Percentiles rank a stretch among this genome's conserved stretches.
These are phyloP conservation scores for Cotesia glomerata DNA, from an alignment of 1,140 invertebrate species.

Conservation along the genomic window DNA sequence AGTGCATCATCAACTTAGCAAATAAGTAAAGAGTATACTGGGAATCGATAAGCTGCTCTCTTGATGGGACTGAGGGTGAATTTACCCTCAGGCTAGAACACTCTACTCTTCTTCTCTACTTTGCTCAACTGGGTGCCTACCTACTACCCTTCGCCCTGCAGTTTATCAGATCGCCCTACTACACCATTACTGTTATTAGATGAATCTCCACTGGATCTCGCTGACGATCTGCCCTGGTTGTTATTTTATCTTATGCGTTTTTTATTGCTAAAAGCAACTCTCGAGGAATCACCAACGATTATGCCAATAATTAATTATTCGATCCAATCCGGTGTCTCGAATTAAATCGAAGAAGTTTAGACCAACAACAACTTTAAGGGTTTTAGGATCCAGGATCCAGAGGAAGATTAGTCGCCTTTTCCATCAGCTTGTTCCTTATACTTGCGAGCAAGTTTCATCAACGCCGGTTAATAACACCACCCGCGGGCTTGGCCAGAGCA, in stretches of 20 bases:
- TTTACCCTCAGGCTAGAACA: background rate
- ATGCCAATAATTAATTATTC: too few relatives aligned
- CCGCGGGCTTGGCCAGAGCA: too few relatives aligned
- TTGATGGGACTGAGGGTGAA: constrained; percentile 6
- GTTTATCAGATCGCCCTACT: background rate
- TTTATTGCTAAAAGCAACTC: background rate
- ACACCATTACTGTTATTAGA: constrained; percentile 18
- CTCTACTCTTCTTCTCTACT: background rate
- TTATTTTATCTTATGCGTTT: background rate
- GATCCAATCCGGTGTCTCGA: too few relatives aligned
- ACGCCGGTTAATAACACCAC: too few relatives aligned
- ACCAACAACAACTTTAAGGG: too few relatives aligned
- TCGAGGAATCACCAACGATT: background rate
- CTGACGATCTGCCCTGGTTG: background rate
- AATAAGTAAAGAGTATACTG: background rate
- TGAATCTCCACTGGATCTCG: constrained; percentile 9
- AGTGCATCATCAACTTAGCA: background rate
- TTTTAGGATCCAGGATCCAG: too few relatives aligned
- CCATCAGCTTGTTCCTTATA: too few relatives aligned
- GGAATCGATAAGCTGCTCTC: constrained; percentile 6
- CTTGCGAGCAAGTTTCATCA: too few relatives aligned
- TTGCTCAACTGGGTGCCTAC: too few relatives aligned
- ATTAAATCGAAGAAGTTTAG: too few relatives aligned
- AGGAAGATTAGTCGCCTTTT: too few relatives aligned
- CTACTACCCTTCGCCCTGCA: background rate